These are phyloP conservation scores for Notolepis coatsorum DNA, from an alignment of 2,797 vertebrate genomes.

Conservation along the genomic window DNA sequence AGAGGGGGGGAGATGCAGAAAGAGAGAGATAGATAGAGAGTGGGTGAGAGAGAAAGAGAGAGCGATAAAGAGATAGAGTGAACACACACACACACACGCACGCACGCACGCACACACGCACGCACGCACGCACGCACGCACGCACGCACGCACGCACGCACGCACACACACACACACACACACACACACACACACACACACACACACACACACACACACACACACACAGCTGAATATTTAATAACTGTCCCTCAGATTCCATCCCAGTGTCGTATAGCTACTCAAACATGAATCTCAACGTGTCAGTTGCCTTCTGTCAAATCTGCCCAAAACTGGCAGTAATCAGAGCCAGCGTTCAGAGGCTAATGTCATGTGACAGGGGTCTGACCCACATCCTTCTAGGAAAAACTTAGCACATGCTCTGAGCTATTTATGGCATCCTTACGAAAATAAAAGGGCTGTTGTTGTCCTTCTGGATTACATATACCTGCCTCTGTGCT, in stretches of 20 bases:
- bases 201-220: too few relatives aligned
- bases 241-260: slow-evolving; percentile 50
- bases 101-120: too few relatives aligned
- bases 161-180: too few relatives aligned
- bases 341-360: slow-evolving; percentile 46
- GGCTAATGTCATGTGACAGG: slow-evolving; percentile 64
- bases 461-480: slow-evolving; percentile 15
- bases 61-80: too few relatives aligned
- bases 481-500: neutral
- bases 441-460: slow-evolving; percentile 1
- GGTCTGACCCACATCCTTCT: slow-evolving; percentile 53
- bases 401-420: slow-evolving; percentile 40
- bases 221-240: slow-evolving; percentile 61
- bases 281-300: slow-evolving; percentile 46
- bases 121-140: too few relatives aligned
- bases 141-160: too few relatives aligned
- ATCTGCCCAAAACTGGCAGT: slow-evolving; percentile 65
- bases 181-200: too few relatives aligned
- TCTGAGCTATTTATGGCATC: slow-evolving; percentile 43
- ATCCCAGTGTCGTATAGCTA: slow-evolving; percentile 28
- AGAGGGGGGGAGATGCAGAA: neutral
- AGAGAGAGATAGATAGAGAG: neutral
- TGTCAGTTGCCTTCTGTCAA: slow-evolving; percentile 68
- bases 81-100: too few relatives aligned
- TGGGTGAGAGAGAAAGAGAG: neutral